Evolutionary conservation across 2,888 invertebrate genomes (phyloP).

Genomic region (Tenodera sinensis): DNA sequence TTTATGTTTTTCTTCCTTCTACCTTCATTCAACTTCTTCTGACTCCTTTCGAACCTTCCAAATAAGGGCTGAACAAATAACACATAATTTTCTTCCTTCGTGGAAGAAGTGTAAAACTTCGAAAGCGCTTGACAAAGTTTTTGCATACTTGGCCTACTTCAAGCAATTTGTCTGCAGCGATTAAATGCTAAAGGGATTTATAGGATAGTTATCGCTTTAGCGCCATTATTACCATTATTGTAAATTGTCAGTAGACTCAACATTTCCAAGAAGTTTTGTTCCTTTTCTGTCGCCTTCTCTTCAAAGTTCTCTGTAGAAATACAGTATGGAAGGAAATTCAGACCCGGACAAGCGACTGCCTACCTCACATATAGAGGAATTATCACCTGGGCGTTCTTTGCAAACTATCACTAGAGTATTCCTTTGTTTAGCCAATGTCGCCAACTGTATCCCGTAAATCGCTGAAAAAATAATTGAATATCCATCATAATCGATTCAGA

Average conservation of each 20-base stretch:
- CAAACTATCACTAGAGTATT: no score
- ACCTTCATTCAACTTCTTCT: background rate
- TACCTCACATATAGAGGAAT: no score
- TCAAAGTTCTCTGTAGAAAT: background rate
- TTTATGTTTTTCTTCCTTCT: background rate
- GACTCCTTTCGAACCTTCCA: background rate
- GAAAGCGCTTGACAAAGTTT: background rate
- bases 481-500: no score
- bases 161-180: background rate
- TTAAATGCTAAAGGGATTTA: background rate
- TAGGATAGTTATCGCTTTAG: background rate
- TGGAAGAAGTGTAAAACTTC: background rate
- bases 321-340: no score
- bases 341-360: no score
- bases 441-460: no score
- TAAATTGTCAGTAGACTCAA: background rate
- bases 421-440: no score
- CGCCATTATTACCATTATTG: background rate
- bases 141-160: background rate
- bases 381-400: no score
- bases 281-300: background rate
- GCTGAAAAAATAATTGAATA: no score
- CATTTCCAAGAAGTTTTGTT: background rate
- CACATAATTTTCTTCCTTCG: background rate
- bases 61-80: background rate